Evolutionary conservation across 1,140 invertebrate species (phyloP), one percentile per base, ranked within the genome.

Genomic region (Orius laevigatus): DNA sequence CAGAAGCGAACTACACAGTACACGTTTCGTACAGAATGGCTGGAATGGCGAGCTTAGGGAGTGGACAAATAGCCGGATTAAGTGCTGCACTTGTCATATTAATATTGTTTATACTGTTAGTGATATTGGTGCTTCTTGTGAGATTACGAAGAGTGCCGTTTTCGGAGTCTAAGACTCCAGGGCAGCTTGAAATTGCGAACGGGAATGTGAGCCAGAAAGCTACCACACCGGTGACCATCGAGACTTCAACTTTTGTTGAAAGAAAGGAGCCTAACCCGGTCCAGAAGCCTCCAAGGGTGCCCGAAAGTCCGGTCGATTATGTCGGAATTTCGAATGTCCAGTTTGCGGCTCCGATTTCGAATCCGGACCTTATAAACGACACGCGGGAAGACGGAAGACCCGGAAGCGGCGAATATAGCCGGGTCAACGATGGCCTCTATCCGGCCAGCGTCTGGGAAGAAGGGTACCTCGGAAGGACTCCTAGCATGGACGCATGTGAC

Each of bases 1-100:
- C 85, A n/a, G 83, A 89, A 66, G 81, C 84, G 1, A 92, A 92
- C 61, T 90, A 89, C 58, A 91, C 87, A 5, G 67, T 92, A 9
- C 78, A 84, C 58, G 81, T 92, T 31, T 77, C 78, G 20, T 70
- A 84, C 58, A 69, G 77, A 35, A 72, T 81, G 8, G 77, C 78
- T 4, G 83, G 81, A 18, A 81, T 84, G 67, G 79, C 81, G 0
- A 79, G 79, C 0, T 63, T 91, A 11, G 83, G 81, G 6, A 82
- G 80, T 46, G 80, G 83, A 2, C 84, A 89, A 59, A 87, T 90
- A 51, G 82, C 82, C 2, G 84, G 85, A 2, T 70, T 91, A 20
- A 84, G 83, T 48, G 81, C 84, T 1, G 84, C 84, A 5, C 62
- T 90, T 14, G 76, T 87, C 16, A 73, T 83, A 2, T 66, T 90